Conservation (phyloP, 2,797 vertebrate species). For the Tolypeutes matacus region DNA sequence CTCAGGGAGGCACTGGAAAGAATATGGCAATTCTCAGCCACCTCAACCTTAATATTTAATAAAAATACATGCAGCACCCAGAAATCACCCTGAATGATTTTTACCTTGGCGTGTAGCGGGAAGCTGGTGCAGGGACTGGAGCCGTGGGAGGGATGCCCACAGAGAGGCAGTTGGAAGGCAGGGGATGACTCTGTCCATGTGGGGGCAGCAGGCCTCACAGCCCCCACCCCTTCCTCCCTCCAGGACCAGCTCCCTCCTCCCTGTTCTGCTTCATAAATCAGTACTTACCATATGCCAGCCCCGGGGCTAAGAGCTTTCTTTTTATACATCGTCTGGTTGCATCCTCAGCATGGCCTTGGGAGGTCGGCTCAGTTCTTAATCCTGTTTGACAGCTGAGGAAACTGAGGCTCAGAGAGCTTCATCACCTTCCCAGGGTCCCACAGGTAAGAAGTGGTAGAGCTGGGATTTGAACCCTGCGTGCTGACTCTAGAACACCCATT, state of each 20-base stretch:
- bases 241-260: not conserved
- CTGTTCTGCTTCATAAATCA: not conserved
- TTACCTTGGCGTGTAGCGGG: not conserved
- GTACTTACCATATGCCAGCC: too few relatives aligned
- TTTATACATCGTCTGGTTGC: fast-evolving
- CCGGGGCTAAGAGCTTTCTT: not conserved
- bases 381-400: not conserved
- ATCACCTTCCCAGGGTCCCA: not conserved
- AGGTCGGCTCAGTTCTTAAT: fast-evolving
- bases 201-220: not conserved
- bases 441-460: fast-evolving
- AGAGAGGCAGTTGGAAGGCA: not conserved
- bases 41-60: not conserved
- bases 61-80: not conserved
- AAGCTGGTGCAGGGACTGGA: not conserved
- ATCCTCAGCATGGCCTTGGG: not conserved
- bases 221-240: too few relatives aligned
- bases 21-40: not conserved
- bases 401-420: not conserved
- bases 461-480: not conserved
- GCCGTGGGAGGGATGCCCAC: not conserved
- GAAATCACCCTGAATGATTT: not conserved
- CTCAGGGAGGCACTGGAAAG: not conserved
- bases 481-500: fast-evolving
- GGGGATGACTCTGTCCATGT: not conserved